Percentiles rank a stretch among this genome's conserved stretches.
These are phyloP conservation scores for Aplocera efformata DNA, from an alignment of 2,888 invertebrate species.

Conservation along the genomic window DNA sequence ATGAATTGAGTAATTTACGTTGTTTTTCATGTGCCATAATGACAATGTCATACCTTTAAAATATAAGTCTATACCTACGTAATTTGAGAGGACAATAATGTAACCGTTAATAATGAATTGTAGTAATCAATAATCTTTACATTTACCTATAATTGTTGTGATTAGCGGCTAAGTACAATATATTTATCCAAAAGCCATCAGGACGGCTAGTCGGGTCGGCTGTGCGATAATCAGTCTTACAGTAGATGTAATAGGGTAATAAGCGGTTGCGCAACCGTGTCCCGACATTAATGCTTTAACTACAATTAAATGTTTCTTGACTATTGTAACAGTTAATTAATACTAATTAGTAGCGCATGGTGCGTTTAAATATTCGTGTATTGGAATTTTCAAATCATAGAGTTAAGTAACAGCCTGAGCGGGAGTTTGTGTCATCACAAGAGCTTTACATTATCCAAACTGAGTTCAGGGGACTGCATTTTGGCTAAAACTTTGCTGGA, in stretches of 20 bases:
- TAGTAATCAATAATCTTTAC: constrained; percentile 23
- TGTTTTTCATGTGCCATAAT: too few species aligned
- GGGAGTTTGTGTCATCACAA: constrained; percentile 1
- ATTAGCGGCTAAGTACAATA: constrained; percentile 68
- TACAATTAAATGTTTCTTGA: constrained; percentile 74
- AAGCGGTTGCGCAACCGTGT: constrained; percentile 43
- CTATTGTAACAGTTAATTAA: constrained; percentile 61
- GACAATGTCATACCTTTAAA: neutral
- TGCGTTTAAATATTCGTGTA: constrained; percentile 51
- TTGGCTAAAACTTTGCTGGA: constrained; percentile 1
- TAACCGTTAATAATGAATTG: constrained; percentile 13
- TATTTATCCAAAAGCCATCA: constrained; percentile 67
- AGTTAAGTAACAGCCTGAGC: constrained; percentile 20
- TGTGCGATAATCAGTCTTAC: constrained; percentile 27
- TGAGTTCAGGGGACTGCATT: constrained; percentile 7
- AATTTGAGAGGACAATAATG: constrained; percentile 13
- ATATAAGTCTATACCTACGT: constrained; percentile 6
- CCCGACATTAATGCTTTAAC: constrained; percentile 75
- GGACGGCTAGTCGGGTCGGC: constrained; percentile 70
- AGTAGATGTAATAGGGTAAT: constrained; percentile 12
- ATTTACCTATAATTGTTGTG: constrained; percentile 57
- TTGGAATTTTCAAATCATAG: constrained; percentile 44
- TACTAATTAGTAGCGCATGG: constrained; percentile 59
- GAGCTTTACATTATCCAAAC: constrained; percentile 3
- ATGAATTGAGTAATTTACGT: too few species aligned